These are phyloP conservation scores for Hylyphantes graminicola DNA, from an alignment of 1,140 invertebrate genomes.

Conservation along the genomic window DNA sequence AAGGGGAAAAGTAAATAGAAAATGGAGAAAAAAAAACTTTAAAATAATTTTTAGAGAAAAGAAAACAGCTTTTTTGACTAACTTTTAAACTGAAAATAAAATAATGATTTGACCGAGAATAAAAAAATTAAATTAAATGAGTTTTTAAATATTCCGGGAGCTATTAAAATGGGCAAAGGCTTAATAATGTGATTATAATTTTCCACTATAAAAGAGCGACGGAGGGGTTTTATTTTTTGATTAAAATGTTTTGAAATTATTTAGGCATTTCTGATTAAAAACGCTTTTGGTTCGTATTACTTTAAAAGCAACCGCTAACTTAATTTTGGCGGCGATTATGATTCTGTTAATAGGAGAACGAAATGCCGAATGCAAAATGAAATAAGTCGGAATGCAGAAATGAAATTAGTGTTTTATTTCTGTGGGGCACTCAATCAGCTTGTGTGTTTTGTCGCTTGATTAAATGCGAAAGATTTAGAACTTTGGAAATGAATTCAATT, in stretches of 20 bases:
- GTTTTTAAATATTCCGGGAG: slow-evolving; percentile 47
- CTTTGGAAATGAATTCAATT: too few species aligned
- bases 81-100: slow-evolving; percentile 20
- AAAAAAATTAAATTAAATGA: slow-evolving; percentile 47
- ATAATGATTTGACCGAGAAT: slow-evolving; percentile 21
- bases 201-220: not conserved
- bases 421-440: slow-evolving; percentile 6
- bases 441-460: not conserved
- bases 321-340: slow-evolving; percentile 33
- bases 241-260: slow-evolving; percentile 34
- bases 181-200: slow-evolving; percentile 50
- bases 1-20: slow-evolving; percentile 21
- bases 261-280: slow-evolving; percentile 37
- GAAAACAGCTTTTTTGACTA: slow-evolving; percentile 16
- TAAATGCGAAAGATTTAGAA: too few species aligned
- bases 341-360: slow-evolving; percentile 19
- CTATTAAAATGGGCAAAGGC: slow-evolving; percentile 38
- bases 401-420: not conserved
- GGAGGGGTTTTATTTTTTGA: not conserved
- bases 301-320: slow-evolving; percentile 32
- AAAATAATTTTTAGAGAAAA: slow-evolving; percentile 19
- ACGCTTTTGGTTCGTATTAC: slow-evolving; percentile 47
- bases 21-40: not conserved
- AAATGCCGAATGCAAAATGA: not conserved
- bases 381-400: slow-evolving; percentile 9